Evolutionary conservation across 2,888 invertebrate species (phyloP).

Genomic region (Suillia variegata): DNA sequence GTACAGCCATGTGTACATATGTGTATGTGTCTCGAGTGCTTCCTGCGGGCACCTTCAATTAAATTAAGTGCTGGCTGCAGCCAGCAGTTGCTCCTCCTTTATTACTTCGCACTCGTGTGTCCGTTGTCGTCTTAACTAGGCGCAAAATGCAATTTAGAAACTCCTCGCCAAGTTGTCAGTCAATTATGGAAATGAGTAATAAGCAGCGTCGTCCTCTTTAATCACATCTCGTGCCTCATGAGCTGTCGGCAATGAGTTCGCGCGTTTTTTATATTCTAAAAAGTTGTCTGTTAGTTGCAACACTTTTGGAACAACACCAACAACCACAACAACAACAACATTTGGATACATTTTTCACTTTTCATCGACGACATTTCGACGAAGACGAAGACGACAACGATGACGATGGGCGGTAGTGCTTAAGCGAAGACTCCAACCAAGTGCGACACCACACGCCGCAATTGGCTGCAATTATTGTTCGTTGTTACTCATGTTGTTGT

Average conservation of each 20-base stretch:
- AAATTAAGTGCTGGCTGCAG: not conserved
- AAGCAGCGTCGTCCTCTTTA: too few species aligned
- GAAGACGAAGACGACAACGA: too few species aligned
- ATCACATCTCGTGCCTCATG: too few species aligned
- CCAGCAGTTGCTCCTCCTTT: not conserved
- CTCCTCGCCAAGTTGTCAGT: not conserved
- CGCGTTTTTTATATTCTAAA: too few species aligned
- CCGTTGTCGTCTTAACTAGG: not conserved
- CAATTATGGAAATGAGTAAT: not conserved
- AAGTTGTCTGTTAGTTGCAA: too few species aligned
- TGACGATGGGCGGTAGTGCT: too few species aligned
- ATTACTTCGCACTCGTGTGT: too few species aligned
- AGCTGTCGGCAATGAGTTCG: too few species aligned
- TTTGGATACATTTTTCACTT: not conserved
- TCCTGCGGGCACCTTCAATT: not conserved
- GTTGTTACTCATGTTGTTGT: not conserved
- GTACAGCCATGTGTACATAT: too few species aligned
- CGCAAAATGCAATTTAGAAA: not conserved
- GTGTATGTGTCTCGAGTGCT: constrained; percentile 1
- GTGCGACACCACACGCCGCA: not conserved
- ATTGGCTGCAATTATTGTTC: not conserved
- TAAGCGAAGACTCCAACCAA: not conserved
- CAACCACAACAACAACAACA: too few species aligned
- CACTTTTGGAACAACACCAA: too few species aligned
- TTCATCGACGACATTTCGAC: not conserved